Evolutionary conservation across 2,797 vertebrate genomes (phyloP).

Genomic region (Hozukius guyotensis): DNA sequence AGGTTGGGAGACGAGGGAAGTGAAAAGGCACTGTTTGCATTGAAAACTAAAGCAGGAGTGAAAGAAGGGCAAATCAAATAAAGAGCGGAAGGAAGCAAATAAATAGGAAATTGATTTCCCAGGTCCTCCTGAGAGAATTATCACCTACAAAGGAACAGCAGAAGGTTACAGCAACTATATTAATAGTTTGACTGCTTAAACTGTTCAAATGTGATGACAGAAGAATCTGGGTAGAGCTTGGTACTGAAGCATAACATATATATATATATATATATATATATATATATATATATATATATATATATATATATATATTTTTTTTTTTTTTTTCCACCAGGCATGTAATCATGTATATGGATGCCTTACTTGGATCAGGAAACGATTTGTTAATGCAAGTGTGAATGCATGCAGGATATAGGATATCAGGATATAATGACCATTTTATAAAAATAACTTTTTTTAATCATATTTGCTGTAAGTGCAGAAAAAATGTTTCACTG

Average conservation of each 20-base stretch:
- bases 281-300: too few relatives aligned
- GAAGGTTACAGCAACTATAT: not conserved
- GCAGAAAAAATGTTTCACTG: not conserved
- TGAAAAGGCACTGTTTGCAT: conserved; percentile 1
- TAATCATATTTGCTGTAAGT: not conserved
- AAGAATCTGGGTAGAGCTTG: not conserved
- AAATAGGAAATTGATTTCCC: conserved; percentile 31
- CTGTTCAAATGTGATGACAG: not conserved
- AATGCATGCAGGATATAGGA: not conserved
- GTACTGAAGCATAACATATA: not conserved
- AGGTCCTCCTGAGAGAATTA: conserved; percentile 8
- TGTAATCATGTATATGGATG: not conserved
- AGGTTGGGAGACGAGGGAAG: not conserved
- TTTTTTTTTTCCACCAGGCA: not conserved
- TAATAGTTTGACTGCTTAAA: not conserved
- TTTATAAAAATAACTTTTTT: too few relatives aligned
- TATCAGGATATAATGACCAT: too few relatives aligned
- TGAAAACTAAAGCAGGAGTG: conserved; percentile 17
- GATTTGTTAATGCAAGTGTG: not conserved
- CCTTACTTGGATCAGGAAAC: not conserved
- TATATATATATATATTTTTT: too few relatives aligned
- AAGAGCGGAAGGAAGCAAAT: not conserved
- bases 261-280: not conserved
- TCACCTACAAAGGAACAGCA: not conserved
- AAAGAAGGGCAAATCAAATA: conserved; percentile 6